Conservation (phyloP, 1,140 invertebrate genomes). For the Caerostris extrusa region DNA sequence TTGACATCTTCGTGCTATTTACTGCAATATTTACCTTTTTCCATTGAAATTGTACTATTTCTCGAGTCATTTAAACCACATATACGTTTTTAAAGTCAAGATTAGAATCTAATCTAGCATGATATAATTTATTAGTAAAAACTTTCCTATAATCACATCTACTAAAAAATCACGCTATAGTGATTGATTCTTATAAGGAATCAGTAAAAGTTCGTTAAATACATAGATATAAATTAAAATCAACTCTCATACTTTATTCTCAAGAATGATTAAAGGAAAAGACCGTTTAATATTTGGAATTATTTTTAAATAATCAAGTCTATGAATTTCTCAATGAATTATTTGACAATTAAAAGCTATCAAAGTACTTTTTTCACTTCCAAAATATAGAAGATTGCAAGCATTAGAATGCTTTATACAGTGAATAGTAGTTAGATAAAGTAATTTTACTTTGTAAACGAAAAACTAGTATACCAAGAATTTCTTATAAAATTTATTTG, state of each 20-base stretch:
- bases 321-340: too few species aligned
- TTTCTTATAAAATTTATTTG: too few species aligned
- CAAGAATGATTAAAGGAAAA: neutral
- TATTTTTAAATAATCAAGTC: neutral
- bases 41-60: neutral
- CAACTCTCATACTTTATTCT: too few species aligned
- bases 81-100: neutral
- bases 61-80: neutral
- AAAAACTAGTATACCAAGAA: too few species aligned
- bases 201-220: neutral
- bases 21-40: neutral
- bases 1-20: neutral
- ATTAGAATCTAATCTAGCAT: neutral
- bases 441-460: too few species aligned
- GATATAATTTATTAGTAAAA: neutral
- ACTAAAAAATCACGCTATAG: neutral
- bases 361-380: too few species aligned
- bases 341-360: too few species aligned
- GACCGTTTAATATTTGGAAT: neutral
- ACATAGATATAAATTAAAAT: neutral
- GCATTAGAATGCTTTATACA: too few species aligned
- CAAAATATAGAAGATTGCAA: too few species aligned
- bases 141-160: neutral
- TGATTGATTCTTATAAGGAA: neutral
- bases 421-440: too few species aligned